phyloP scores from a whole-genome alignment of 1,140 invertebrate genomes.

The Eubasilissa regina region DNA sequence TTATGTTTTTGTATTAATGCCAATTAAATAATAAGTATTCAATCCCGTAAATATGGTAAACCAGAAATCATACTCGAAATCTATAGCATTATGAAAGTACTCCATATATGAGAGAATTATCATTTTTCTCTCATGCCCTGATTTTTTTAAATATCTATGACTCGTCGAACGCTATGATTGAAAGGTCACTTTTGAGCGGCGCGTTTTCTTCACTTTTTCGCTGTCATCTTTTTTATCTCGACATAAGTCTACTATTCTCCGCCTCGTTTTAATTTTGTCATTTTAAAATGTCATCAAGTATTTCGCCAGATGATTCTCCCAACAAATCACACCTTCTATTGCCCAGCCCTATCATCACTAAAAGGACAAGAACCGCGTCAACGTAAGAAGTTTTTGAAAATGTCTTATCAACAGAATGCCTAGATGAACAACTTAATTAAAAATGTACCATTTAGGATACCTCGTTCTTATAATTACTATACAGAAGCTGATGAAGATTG shows the following conservation, averaged over 20 bases:
- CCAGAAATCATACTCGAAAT: too few species aligned
- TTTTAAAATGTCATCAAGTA: constrained; percentile 41
- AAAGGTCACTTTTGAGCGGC: constrained; percentile 33
- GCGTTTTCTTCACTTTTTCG: constrained; percentile 33
- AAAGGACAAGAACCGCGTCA: constrained; percentile 83
- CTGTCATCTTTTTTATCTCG: constrained; percentile 35
- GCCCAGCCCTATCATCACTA: constrained; percentile 85
- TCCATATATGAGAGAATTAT: too few species aligned
- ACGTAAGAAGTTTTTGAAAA: constrained; percentile 74
- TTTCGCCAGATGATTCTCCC: constrained; percentile 46
- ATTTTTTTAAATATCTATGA: too few species aligned
- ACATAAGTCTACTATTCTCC: not conserved
- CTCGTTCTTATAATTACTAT: too few species aligned
- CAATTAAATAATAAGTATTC: too few species aligned
- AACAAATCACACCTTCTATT: constrained; percentile 70
- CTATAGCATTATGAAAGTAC: too few species aligned
- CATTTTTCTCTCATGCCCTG: too few species aligned
- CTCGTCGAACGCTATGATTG: not conserved
- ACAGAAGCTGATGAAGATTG: too few species aligned
- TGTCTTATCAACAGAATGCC: not conserved
- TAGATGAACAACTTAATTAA: not conserved
- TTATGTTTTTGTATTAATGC: too few species aligned
- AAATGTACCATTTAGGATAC: too few species aligned
- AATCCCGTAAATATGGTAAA: too few species aligned
- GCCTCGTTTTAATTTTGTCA: not conserved